Conservation (phyloP, 2,888 invertebrate species). For the Antheraea yamamai region DNA sequence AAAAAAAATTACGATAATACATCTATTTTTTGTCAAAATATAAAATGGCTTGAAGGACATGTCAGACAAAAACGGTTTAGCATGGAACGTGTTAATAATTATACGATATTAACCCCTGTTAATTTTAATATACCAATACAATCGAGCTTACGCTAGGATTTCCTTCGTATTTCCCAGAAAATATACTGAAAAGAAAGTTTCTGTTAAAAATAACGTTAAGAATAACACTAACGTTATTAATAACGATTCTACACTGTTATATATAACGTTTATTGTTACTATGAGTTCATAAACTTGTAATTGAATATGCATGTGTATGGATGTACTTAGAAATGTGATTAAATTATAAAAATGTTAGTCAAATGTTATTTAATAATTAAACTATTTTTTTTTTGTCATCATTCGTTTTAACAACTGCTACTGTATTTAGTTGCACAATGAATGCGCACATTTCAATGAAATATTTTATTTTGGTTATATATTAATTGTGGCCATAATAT, state of each 20-base stretch:
- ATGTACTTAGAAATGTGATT: neutral
- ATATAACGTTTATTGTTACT: neutral
- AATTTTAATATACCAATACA: neutral
- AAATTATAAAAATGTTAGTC: neutral
- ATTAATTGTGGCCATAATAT: neutral
- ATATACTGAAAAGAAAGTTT: neutral
- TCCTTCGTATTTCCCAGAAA: neutral
- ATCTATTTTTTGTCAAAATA: too few species aligned
- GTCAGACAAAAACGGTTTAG: too few species aligned
- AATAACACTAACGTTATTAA: neutral
- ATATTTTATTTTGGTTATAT: neutral
- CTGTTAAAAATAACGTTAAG: neutral
- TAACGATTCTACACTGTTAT: neutral
- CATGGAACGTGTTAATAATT: too few species aligned
- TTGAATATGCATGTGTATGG: neutral
- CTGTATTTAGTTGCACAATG: neutral
- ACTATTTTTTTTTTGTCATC: neutral
- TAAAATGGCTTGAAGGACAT: too few species aligned
- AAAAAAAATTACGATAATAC: too few species aligned
- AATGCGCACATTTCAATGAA: neutral
- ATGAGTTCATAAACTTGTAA: neutral
- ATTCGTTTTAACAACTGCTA: neutral
- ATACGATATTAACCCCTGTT: neutral
- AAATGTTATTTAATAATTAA: neutral
- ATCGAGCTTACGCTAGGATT: neutral